A percentile compares a stretch with the other conserved stretches of the same genome.
Evolutionary conservation across 2,888 invertebrate genomes (phyloP).

Genomic region (Scelioninae gen. 2): DNA sequence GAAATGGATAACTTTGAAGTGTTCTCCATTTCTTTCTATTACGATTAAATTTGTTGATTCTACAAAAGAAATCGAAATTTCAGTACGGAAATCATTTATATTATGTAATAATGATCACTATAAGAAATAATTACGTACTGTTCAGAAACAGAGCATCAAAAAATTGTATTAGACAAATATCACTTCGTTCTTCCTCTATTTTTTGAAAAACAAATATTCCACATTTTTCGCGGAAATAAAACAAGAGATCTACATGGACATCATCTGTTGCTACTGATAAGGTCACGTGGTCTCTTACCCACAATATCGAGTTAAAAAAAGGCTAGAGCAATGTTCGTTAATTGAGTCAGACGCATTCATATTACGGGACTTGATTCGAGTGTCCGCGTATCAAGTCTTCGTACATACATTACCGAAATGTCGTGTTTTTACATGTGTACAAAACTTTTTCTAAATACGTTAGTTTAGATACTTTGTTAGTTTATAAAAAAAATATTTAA

Average conservation of each 20-base stretch:
- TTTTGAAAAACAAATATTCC: background rate
- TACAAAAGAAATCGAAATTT: background rate
- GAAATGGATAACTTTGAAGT: background rate
- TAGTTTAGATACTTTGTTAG: conserved; percentile 49
- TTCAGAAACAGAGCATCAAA: background rate
- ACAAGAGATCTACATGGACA: conserved; percentile 39
- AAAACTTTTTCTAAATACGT: conserved; percentile 56
- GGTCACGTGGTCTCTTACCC: conserved; percentile 64
- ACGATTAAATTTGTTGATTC: background rate
- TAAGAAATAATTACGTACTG: background rate
- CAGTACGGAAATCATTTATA: no score
- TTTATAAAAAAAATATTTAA: conserved; percentile 34
- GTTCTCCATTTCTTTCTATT: conserved; percentile 25
- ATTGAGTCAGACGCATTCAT: conserved; percentile 64
- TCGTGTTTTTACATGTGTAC: conserved; percentile 62
- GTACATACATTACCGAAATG: conserved; percentile 42
- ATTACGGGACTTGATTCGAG: conserved; percentile 66
- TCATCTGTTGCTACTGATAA: conserved; percentile 63
- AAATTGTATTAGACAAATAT: background rate
- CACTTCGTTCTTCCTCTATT: background rate
- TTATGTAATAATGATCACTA: no score
- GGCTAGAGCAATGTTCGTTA: conserved; percentile 65
- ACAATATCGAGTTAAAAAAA: conserved; percentile 61
- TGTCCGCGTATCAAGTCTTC: conserved; percentile 54
- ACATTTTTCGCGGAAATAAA: conserved; percentile 43